Evolutionary conservation across 2,888 invertebrate genomes (phyloP).

Genomic region (Smittia sp.): DNA sequence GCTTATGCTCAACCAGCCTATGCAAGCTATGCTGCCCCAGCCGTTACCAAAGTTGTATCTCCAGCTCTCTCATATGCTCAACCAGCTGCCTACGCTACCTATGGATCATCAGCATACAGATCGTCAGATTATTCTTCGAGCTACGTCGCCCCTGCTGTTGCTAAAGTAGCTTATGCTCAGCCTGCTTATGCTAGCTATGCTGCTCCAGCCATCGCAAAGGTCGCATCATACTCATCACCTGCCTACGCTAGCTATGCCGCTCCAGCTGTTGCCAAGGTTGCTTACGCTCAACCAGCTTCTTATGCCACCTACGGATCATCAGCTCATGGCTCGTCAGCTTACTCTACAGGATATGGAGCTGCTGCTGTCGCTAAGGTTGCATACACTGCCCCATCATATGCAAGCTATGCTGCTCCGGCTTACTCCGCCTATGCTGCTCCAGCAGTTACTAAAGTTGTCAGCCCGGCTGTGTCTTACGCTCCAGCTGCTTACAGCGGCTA

Average conservation of each 20-base stretch:
- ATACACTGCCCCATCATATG: conserved; percentile 9
- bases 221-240: conserved; percentile 27
- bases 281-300: conserved; percentile 42
- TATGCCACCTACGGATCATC: conserved; percentile 35
- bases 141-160: conserved; percentile 18
- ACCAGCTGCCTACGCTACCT: conserved; percentile 42
- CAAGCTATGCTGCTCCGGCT: conserved; percentile 45
- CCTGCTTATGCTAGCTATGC: conserved; percentile 42
- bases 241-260: conserved; percentile 41
- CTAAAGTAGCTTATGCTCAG: conserved; percentile 44
- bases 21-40: not conserved
- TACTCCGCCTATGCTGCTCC: not conserved
- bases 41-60: conserved; percentile 46
- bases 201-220: conserved; percentile 44
- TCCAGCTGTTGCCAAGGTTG: conserved; percentile 43
- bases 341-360: conserved; percentile 16
- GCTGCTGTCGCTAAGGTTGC: conserved; percentile 44
- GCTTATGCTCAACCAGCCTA: conserved; percentile 40
- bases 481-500: conserved; percentile 33
- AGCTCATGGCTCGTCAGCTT: conserved; percentile 36
- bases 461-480: conserved; percentile 24
- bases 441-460: conserved; percentile 7
- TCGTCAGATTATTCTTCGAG: conserved; percentile 43
- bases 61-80: conserved; percentile 48
- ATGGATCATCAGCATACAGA: conserved; percentile 44